Conservation (phyloP, 2,797 vertebrate species). For the Salmo trutta region DNA sequence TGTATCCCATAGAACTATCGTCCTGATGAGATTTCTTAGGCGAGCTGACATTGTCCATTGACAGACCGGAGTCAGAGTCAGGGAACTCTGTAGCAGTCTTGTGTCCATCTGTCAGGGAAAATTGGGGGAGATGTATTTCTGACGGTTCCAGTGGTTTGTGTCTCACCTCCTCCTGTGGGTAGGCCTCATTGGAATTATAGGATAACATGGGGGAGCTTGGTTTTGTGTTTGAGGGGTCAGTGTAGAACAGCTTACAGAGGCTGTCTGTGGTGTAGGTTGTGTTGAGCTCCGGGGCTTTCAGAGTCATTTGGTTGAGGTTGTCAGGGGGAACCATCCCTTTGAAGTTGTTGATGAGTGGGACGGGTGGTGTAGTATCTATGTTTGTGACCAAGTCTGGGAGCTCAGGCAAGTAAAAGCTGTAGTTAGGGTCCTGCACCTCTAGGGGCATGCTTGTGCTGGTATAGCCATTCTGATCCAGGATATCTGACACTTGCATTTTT, state of each 20-base stretch:
- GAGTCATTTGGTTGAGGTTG: neutral
- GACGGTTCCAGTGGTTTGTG: neutral
- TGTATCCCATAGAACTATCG: neutral
- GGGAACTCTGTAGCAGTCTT: neutral
- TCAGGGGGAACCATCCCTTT: neutral
- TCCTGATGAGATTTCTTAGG: neutral
- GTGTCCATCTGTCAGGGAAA: neutral
- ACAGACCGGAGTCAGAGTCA: neutral
- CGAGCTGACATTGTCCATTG: neutral
- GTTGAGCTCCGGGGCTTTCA: neutral
- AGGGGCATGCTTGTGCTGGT: neutral
- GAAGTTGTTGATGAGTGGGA: neutral
- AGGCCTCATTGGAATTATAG: neutral
- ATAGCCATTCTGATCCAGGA: neutral
- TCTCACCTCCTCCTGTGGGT: neutral
- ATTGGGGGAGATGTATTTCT: neutral
- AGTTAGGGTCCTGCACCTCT: neutral
- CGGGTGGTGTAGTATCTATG: neutral
- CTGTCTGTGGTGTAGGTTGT: neutral
- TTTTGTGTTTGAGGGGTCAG: neutral
- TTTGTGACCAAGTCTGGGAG: neutral
- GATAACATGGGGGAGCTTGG: neutral
- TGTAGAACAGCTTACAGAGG: neutral
- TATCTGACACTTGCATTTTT: slow-evolving; percentile 6
- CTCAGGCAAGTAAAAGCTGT: slow-evolving; percentile 6